Conservation (phyloP, 2,113 vertebrate genomes). For the Archocentrus centrarchus region DNA sequence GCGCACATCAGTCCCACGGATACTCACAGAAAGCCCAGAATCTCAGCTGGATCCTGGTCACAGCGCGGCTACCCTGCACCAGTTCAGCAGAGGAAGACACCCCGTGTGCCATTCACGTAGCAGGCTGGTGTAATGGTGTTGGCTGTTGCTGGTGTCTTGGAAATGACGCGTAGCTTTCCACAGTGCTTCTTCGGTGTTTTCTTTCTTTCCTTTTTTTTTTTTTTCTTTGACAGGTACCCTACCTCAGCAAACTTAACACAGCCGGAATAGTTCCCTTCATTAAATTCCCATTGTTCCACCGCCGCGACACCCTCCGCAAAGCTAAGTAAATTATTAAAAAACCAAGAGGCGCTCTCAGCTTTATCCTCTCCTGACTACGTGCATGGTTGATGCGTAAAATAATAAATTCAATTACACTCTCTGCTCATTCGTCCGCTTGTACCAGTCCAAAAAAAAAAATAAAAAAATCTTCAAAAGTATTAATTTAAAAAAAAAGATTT, state of each 20-base stretch:
- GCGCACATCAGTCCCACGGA: slow-evolving; percentile 59
- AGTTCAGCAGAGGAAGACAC: slow-evolving; percentile 50
- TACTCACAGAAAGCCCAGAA: slow-evolving; percentile 64
- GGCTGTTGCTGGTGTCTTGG: slow-evolving; percentile 71
- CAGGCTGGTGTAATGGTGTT: slow-evolving; percentile 50
- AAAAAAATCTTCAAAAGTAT: slow-evolving; percentile 40
- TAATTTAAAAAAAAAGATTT: slow-evolving; percentile 4
- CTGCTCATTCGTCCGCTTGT: slow-evolving; percentile 18
- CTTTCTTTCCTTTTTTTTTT: not conserved
- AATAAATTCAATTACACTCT: slow-evolving; percentile 57
- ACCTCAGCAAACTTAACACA: slow-evolving; percentile 71
- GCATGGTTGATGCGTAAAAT: slow-evolving; percentile 75
- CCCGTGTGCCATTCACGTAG: slow-evolving; percentile 60
- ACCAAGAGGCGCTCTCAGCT: slow-evolving; percentile 38
- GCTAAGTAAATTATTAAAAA: slow-evolving; percentile 34
- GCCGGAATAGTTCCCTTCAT: slow-evolving; percentile 46
- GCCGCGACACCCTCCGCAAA: slow-evolving; percentile 38
- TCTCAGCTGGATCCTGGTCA: slow-evolving; percentile 47
- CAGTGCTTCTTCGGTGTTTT: slow-evolving; percentile 36
- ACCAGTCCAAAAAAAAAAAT: not conserved
- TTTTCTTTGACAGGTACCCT: slow-evolving; percentile 37
- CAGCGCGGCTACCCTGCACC: slow-evolving; percentile 57
- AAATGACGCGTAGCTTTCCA: slow-evolving; percentile 68
- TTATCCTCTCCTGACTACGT: slow-evolving; percentile 53
- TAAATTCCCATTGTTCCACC: slow-evolving; percentile 14